Conservation (phyloP, 2,113 vertebrate genomes). For the Eulemur macaco region DNA sequence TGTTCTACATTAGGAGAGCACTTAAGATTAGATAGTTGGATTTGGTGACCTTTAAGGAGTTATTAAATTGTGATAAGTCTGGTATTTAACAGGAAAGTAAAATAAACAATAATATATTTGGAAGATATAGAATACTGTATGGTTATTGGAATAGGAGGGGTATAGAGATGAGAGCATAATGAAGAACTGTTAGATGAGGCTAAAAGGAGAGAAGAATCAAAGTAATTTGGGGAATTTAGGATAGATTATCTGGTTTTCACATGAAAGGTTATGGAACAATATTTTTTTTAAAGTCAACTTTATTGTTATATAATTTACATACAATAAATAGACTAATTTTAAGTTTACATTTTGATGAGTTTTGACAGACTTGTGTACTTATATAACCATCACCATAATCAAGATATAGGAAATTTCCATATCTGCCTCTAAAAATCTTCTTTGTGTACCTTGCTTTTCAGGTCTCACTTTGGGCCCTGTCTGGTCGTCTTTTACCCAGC, state of each 20-base stretch:
- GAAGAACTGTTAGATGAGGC: neutral
- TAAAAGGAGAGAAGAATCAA: neutral
- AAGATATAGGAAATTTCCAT: neutral
- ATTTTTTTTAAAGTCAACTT: neutral
- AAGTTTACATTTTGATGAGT: neutral
- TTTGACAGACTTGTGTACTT: neutral
- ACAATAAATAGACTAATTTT: neutral
- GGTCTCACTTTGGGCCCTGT: neutral
- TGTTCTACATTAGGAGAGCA: neutral
- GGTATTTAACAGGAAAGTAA: neutral
- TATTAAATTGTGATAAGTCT: neutral
- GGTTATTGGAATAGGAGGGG: neutral
- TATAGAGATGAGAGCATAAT: neutral
- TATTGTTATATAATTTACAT: neutral
- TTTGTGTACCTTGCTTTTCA: neutral
- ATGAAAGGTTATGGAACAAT: neutral
- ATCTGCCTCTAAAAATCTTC: neutral
- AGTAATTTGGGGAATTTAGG: neutral
- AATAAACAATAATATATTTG: slow-evolving; percentile 22
- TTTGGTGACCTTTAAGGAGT: neutral
- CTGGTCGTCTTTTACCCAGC: neutral
- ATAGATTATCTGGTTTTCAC: neutral
- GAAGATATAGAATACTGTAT: neutral
- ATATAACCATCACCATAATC: neutral
- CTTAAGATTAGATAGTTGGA: neutral